phyloP scores from a whole-genome alignment of 2,797 vertebrate species.

The Onychomys leucogaster region DNA sequence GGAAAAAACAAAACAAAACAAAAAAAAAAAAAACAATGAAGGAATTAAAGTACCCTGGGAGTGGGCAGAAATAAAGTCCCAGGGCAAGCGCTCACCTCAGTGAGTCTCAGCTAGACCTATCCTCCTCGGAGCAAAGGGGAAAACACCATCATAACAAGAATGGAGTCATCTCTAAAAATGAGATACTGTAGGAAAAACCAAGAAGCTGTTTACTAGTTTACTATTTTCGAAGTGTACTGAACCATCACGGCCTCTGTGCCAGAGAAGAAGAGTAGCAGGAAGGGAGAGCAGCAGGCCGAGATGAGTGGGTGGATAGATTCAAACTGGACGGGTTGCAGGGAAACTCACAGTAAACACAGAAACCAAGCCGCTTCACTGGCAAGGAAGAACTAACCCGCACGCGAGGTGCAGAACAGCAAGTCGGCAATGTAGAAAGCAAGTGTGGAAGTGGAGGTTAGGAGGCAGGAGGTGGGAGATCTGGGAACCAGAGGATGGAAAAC shows the following conservation, averaged over 20 bases:
- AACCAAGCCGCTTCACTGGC: neutral
- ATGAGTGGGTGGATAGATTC: neutral
- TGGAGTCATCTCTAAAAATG: neutral
- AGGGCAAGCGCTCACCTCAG: neutral
- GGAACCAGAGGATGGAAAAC: constrained; percentile 11
- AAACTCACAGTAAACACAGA: neutral
- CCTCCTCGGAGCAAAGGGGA: neutral
- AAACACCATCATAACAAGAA: neutral
- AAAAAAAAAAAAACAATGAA: neutral
- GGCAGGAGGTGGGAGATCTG: constrained; percentile 45
- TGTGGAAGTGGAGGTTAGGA: neutral
- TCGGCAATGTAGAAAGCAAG: neutral
- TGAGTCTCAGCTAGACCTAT: neutral
- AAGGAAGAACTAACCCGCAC: neutral
- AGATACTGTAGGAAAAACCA: neutral
- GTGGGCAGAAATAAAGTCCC: neutral
- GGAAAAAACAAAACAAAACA: too few species aligned
- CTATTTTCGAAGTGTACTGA: neutral
- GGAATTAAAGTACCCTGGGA: neutral
- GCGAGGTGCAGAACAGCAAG: neutral
- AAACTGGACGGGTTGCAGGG: neutral
- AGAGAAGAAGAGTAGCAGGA: neutral
- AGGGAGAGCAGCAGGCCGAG: neutral
- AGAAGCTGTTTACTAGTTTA: neutral
- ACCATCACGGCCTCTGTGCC: neutral